A percentile compares a stretch with the other conserved stretches of the same genome.
Conservation (phyloP, 2,888 invertebrate genomes). For the Tenthredo scrophulariae region DNA sequence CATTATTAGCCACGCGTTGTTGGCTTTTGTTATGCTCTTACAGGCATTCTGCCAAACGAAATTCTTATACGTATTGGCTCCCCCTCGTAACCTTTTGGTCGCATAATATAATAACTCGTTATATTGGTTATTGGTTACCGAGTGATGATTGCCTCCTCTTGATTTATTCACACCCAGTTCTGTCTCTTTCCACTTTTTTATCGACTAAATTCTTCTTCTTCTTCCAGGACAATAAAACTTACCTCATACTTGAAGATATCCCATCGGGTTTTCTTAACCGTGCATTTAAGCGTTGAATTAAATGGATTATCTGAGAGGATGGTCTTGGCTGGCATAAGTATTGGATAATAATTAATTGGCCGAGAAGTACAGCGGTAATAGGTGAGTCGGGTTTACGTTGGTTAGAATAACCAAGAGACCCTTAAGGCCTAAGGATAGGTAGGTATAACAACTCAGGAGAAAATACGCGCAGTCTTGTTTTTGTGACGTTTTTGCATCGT, state of each 20-base stretch:
- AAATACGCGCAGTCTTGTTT: constrained; percentile 54
- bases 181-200: no score
- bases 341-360: constrained; percentile 48
- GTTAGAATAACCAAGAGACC: neutral
- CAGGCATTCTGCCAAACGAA: constrained; percentile 20
- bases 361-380: neutral
- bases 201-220: neutral
- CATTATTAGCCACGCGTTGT: constrained; percentile 66
- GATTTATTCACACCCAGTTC: neutral
- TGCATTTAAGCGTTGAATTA: neutral
- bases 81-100: constrained; percentile 57
- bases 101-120: constrained; percentile 62
- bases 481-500: constrained; percentile 55
- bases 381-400: neutral
- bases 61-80: constrained; percentile 54
- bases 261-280: neutral
- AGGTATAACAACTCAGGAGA: constrained; percentile 20
- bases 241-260: neutral
- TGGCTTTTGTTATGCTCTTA: constrained; percentile 61
- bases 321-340: constrained; percentile 1
- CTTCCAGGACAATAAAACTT: neutral
- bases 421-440: neutral
- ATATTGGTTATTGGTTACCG: constrained; percentile 56
- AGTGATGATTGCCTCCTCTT: neutral
- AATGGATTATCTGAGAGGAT: constrained; percentile 29